Percentiles rank a stretch among this genome's conserved stretches.
Conservation (phyloP, 2,797 vertebrate genomes). For the Acrossocheilus wenchowensis region DNA sequence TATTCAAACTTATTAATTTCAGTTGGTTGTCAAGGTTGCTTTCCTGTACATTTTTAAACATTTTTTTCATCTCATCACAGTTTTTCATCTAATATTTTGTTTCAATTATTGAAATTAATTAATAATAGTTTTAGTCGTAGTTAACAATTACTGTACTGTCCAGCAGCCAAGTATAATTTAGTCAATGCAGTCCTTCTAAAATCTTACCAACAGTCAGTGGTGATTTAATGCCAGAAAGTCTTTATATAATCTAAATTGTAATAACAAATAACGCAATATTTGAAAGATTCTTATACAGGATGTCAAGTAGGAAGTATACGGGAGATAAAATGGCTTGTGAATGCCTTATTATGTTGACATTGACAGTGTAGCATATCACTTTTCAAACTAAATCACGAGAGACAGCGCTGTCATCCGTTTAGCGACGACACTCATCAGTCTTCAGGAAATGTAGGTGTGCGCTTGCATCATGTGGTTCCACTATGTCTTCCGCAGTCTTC, state of each 20-base stretch:
- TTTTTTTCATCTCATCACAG: no score
- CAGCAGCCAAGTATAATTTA: background rate
- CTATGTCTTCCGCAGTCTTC: constrained; percentile 5
- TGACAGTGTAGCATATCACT: no score
- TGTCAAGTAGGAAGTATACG: background rate
- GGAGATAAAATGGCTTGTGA: background rate
- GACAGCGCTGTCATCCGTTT: background rate
- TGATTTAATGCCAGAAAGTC: background rate
- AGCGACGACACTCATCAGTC: background rate
- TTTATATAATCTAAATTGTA: background rate
- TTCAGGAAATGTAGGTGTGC: constrained; percentile 6
- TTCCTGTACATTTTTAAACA: no score
- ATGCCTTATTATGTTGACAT: background rate
- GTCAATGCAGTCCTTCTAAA: background rate
- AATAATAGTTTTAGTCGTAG: background rate
- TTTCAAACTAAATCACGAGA: background rate
- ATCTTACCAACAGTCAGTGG: background rate
- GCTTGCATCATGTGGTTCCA: constrained; percentile 14
- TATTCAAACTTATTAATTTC: background rate
- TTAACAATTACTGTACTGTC: background rate
- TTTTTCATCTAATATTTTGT: background rate
- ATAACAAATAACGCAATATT: background rate
- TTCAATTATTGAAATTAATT: background rate
- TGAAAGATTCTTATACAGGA: background rate
- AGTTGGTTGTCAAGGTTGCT: background rate